Evolutionary conservation across 2,888 invertebrate genomes (phyloP).

Genomic region (Alloscopus bannaensis): DNA sequence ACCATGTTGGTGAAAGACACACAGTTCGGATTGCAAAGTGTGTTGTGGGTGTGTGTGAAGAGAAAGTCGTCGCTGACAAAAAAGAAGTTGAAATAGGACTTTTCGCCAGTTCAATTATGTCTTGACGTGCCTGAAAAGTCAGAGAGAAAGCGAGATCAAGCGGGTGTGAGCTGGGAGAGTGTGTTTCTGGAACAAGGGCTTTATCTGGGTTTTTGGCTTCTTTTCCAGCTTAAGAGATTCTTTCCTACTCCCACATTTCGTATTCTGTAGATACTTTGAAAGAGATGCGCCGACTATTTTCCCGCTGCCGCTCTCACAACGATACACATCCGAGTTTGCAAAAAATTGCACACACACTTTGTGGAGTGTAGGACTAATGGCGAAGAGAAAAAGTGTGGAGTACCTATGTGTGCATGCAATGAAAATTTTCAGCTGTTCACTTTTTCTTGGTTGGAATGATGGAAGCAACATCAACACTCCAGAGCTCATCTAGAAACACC

Average conservation of each 20-base stretch:
- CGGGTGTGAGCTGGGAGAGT: not conserved
- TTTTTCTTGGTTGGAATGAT: too few species aligned
- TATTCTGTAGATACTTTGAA: too few species aligned
- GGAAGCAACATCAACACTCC: too few species aligned
- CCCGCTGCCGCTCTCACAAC: too few species aligned
- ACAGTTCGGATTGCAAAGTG: too few species aligned
- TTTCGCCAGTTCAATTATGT: conserved; percentile 14
- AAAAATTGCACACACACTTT: too few species aligned
- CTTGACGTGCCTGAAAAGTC: conserved; percentile 14
- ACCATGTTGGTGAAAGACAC: too few species aligned
- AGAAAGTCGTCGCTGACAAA: conserved; percentile 15
- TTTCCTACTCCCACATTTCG: not conserved
- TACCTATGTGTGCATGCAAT: not conserved
- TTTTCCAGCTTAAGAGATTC: not conserved
- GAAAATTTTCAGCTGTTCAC: conserved; percentile 4
- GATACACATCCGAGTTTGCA: too few species aligned
- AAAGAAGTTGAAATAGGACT: conserved; percentile 13
- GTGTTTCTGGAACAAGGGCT: conserved; percentile 3
- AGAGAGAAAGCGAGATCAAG: not conserved
- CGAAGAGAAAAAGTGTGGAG: too few species aligned
- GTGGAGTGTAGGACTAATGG: too few species aligned
- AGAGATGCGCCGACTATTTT: too few species aligned
- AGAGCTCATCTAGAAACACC: too few species aligned
- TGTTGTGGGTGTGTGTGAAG: not conserved
- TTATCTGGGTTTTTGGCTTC: conserved; percentile 7